phyloP scores from a whole-genome alignment of 2,113 vertebrate species.

The Clarias batrachus region DNA sequence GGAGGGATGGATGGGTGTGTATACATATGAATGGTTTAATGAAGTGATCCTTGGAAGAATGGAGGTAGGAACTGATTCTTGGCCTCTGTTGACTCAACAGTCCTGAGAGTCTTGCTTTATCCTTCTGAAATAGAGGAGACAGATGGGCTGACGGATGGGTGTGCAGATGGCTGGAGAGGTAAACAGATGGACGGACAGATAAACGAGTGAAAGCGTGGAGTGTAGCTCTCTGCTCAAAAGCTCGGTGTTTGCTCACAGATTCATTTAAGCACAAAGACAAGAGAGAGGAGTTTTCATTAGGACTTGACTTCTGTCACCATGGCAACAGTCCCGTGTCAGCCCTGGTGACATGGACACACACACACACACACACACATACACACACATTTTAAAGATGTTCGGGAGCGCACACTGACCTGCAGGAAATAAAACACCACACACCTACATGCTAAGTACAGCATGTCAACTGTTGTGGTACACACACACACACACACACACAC shows the following conservation, averaged over 20 bases:
- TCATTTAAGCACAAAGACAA: not conserved
- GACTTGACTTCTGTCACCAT: conserved; percentile 39
- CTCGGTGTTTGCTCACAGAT: not conserved
- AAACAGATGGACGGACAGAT: not conserved
- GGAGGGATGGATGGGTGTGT: not conserved
- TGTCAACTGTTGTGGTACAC: not conserved
- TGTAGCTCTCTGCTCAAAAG: not conserved
- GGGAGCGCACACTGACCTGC: not conserved
- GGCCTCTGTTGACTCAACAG: not conserved
- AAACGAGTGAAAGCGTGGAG: not conserved
- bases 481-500: conserved; percentile 1
- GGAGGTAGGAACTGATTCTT: no score
- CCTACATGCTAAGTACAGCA: not conserved
- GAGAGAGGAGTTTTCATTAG: conserved; percentile 42
- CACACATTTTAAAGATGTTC: not conserved
- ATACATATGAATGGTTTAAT: not conserved
- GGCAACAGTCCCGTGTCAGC: conserved; percentile 40
- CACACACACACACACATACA: conserved; percentile 19
- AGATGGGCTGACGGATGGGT: not conserved
- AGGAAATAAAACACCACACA: not conserved
- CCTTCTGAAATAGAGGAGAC: no score
- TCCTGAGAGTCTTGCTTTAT: not conserved
- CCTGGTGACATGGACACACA: conserved; percentile 13
- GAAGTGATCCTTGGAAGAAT: not conserved
- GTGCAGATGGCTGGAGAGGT: not conserved